Conservation (phyloP, 2,888 invertebrate genomes). For the Clitarchus hookeri region DNA sequence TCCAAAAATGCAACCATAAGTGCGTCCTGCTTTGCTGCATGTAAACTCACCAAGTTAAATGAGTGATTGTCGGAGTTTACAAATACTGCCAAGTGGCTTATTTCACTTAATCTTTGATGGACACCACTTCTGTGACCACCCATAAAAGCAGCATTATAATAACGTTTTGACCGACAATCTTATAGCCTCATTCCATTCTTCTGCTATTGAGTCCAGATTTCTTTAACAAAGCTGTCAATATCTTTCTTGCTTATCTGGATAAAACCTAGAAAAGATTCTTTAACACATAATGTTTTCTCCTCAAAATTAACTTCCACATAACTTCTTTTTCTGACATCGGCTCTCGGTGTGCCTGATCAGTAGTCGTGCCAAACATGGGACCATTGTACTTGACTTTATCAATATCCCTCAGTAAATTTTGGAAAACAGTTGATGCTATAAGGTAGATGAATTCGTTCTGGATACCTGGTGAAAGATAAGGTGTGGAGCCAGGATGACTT, state of each 20-base stretch:
- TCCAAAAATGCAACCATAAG: not conserved
- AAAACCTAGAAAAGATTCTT: slow-evolving; percentile 45
- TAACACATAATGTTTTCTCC: slow-evolving; percentile 41
- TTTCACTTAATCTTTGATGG: slow-evolving; percentile 42
- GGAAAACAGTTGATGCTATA: not conserved
- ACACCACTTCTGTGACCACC: slow-evolving; percentile 41
- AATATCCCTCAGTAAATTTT: slow-evolving; percentile 41
- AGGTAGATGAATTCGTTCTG: slow-evolving; percentile 35
- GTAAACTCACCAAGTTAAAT: not conserved
- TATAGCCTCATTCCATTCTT: slow-evolving; percentile 33
- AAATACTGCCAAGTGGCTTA: slow-evolving; percentile 34
- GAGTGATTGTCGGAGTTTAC: not conserved
- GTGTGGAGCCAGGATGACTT: slow-evolving; percentile 30
- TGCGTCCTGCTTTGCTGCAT: slow-evolving; percentile 2
- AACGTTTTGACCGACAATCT: slow-evolving; percentile 42
- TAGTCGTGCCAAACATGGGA: slow-evolving; percentile 44
- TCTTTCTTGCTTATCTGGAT: slow-evolving; percentile 43
- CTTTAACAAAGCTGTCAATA: slow-evolving; percentile 42
- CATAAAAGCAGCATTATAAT: slow-evolving; percentile 44
- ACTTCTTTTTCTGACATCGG: slow-evolving; percentile 36
- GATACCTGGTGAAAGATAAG: slow-evolving; percentile 33
- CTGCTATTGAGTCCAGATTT: slow-evolving; percentile 37
- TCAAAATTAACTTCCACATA: slow-evolving; percentile 42
- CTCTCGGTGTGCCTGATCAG: slow-evolving; percentile 42
- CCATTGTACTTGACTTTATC: slow-evolving; percentile 43